phyloP scores from a whole-genome alignment of 2,888 invertebrate genomes.

The Cacoxenus indagator region DNA sequence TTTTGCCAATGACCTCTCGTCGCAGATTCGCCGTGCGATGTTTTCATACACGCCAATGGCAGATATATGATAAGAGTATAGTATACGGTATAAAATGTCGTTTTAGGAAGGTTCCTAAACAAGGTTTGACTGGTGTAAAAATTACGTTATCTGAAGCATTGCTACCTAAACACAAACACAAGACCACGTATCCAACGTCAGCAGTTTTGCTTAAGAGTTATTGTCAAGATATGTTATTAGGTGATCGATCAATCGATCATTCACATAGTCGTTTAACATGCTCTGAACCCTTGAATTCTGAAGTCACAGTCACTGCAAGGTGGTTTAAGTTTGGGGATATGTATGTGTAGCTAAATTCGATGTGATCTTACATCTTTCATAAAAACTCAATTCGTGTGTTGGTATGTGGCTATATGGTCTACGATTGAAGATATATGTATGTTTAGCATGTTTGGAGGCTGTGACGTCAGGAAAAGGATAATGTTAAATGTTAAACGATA shows the following conservation, averaged over 20 bases:
- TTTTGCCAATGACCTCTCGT: no score
- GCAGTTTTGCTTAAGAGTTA: conserved; percentile 65
- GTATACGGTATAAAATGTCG: neutral
- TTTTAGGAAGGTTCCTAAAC: neutral
- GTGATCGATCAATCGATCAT: conserved; percentile 52
- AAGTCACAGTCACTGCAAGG: neutral
- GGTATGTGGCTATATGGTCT: neutral
- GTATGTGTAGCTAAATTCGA: neutral
- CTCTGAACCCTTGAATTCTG: neutral
- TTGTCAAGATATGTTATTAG: conserved; percentile 71
- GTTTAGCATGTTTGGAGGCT: neutral
- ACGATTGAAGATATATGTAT: neutral
- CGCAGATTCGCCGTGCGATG: neutral
- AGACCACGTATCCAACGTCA: conserved; percentile 44
- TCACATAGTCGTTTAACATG: neutral
- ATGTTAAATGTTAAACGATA: neutral
- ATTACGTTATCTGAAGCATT: neutral
- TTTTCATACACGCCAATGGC: neutral
- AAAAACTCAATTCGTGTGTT: neutral
- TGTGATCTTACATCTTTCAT: neutral
- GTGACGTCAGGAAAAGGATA: neutral
- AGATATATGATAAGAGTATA: no score
- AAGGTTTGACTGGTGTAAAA: neutral
- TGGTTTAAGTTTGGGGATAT: conserved; percentile 11
- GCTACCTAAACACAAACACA: neutral